Evolutionary conservation across 2,113 vertebrate genomes (phyloP).

Genomic region (Antennarius striatus): DNA sequence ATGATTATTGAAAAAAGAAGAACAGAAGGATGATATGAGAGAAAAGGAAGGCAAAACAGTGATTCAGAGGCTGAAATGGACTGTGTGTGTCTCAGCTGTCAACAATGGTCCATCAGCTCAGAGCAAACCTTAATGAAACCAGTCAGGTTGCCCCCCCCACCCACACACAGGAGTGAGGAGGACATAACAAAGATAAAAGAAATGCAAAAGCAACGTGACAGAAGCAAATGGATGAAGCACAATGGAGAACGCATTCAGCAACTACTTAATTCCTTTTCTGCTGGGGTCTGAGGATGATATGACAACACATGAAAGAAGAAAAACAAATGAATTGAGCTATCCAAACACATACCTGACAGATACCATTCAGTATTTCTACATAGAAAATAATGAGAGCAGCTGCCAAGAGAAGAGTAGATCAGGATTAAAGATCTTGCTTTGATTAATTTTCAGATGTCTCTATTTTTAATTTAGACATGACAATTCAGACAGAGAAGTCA

Average conservation of each 20-base stretch:
- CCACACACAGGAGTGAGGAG: neutral
- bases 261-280: slow-evolving; percentile 6
- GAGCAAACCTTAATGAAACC: slow-evolving; percentile 23
- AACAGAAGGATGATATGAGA: neutral
- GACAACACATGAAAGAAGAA: slow-evolving; percentile 48
- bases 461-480: neutral
- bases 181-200: slow-evolving; percentile 32
- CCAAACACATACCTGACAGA: slow-evolving; percentile 15
- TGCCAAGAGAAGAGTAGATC: neutral
- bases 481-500: neutral
- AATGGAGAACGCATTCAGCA: slow-evolving; percentile 11
- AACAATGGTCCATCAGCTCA: slow-evolving; percentile 11
- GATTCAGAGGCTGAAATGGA: neutral
- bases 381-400: neutral
- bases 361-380: neutral
- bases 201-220: slow-evolving; percentile 11
- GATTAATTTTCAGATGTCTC: neutral
- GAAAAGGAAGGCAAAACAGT: neutral
- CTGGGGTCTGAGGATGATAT: slow-evolving; percentile 19
- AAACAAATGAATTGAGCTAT: slow-evolving; percentile 13
- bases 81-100: slow-evolving; percentile 26
- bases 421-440: neutral
- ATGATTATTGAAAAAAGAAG: neutral
- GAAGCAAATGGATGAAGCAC: slow-evolving; percentile 16
- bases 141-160: slow-evolving; percentile 25